Evolutionary conservation across 1,140 invertebrate genomes (phyloP).

Genomic region (Hyles euphorbiae): DNA sequence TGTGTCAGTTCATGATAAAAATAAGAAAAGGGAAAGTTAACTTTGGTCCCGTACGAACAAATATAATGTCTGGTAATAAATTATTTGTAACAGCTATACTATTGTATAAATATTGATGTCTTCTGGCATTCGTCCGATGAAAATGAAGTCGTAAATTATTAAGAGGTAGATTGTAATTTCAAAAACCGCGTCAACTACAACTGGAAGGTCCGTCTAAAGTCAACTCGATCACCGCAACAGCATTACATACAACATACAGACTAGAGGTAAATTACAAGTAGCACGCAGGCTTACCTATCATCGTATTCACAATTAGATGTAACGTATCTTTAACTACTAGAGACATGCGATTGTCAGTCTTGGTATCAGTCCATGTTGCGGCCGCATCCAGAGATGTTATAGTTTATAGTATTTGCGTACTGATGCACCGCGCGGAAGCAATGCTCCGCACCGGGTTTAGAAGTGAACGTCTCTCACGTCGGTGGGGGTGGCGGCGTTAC

Average conservation of each 20-base stretch:
- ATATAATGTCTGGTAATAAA: constrained; percentile 19
- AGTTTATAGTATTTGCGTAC: constrained; percentile 72
- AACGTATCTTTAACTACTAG: constrained; percentile 54
- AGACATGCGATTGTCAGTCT: constrained; percentile 71
- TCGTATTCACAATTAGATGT: constrained; percentile 41
- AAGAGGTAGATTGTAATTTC: constrained; percentile 73
- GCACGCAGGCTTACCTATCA: constrained; percentile 55
- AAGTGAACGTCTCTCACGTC: constrained; percentile 87
- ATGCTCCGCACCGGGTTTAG: constrained; percentile 47
- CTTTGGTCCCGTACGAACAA: constrained; percentile 56
- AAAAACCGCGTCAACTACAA: constrained; percentile 49
- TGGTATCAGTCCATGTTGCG: constrained; percentile 67
- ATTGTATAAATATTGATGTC: constrained; percentile 24
- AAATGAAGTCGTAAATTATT: constrained; percentile 50
- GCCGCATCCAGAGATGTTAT: constrained; percentile 49
- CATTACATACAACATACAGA: constrained; percentile 29
- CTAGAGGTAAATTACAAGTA: constrained; percentile 50
- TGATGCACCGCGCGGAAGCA: constrained; percentile 46
- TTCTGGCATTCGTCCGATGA: constrained; percentile 28
- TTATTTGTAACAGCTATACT: constrained; percentile 38
- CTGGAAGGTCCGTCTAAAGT: constrained; percentile 42
- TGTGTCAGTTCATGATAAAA: constrained; percentile 29
- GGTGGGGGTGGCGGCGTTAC: constrained; percentile 86
- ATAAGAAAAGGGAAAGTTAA: constrained; percentile 33
- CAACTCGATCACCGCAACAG: constrained; percentile 23